These are phyloP conservation scores for Anoplopoma fimbria DNA, from an alignment of 2,113 vertebrate genomes.

Conservation along the genomic window DNA sequence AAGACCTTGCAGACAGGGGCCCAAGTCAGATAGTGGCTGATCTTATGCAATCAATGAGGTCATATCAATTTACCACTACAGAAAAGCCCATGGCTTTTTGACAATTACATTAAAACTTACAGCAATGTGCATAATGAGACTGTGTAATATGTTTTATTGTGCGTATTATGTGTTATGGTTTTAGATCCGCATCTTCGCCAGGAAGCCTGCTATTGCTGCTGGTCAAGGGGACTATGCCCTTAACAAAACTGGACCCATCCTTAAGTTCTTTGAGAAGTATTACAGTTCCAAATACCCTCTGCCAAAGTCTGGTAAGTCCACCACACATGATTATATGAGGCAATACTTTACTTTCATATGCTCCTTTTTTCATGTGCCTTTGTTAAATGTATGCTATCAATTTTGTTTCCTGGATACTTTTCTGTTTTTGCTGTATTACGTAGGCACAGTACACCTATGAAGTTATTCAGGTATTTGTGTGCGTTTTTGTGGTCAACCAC, in stretches of 20 bases:
- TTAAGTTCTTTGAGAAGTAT: conserved; percentile 86
- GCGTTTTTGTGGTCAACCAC: neutral
- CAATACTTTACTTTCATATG: neutral
- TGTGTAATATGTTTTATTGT: neutral
- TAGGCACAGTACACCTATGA: neutral
- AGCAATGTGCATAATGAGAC: neutral
- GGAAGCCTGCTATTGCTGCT: conserved; percentile 78
- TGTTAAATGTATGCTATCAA: neutral
- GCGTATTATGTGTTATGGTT: conserved; percentile 16
- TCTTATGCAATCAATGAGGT: too few species aligned
- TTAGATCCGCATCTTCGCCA: conserved; percentile 93
- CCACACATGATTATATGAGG: neutral
- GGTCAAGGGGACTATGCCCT: conserved; percentile 86
- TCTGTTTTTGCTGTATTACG: neutral
- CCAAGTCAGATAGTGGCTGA: too few species aligned
- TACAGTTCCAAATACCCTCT: conserved; percentile 88
- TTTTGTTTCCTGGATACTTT: neutral
- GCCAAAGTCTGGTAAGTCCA: conserved; percentile 88
- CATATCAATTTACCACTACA: too few species aligned
- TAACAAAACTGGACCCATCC: conserved; percentile 84
- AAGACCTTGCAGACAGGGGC: too few species aligned
- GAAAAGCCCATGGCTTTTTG: too few species aligned
- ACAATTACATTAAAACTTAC: neutral
- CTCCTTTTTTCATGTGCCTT: neutral
- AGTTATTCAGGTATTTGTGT: neutral